Evolutionary conservation across 2,797 vertebrate species (phyloP), one percentile per base, ranked within the genome.

Genomic region (Siniperca obscura): DNA sequence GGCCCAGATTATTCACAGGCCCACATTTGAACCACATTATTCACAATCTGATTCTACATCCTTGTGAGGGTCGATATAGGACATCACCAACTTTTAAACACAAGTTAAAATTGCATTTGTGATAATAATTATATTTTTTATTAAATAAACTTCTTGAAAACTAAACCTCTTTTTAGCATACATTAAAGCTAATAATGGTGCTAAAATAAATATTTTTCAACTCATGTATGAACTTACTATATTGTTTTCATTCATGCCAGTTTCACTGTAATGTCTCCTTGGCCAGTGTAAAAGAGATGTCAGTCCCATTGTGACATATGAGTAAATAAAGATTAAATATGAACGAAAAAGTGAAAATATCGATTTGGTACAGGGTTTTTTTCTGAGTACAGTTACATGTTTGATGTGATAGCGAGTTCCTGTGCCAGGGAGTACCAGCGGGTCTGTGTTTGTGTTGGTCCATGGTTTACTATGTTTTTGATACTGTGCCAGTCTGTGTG

Each of bases 241-340:
- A 74, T 82, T 75, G 70, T 81, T 89, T 88, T 81, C 81, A 87
- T 92, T 90, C 71, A 82, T 80, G 70, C 48, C 70, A 62, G 81
- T 78, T 85, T 76, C 76, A 25, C 64, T 69, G 78, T 40, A 74
- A 81, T 48, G 70, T 55, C 80, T 90, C 72, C 65, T 77, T 82
- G 79, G 88, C 87, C 78, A 30, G 69, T 40, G 80, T 90, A 81
- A 92, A 89, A 91, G 73, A 87, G 82, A 91, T 86, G 82, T 92
- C 89, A 85, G 53, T 74, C 70, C 80, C 74, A 36, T 5, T 57
- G 83, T 87, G 89, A 88, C 88, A 87, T 73, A 74, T 85, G 70
- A 60, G 80, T 84, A 90, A 90, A 91, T 90, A 89, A 90, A 90
- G 88, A 90, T 89, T 85, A 86, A 91, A 89, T 83, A 86, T 79